Base-by-base conservation (phyloP, 1,140 invertebrate genomes). In the Brachystomella parvula region DNA sequence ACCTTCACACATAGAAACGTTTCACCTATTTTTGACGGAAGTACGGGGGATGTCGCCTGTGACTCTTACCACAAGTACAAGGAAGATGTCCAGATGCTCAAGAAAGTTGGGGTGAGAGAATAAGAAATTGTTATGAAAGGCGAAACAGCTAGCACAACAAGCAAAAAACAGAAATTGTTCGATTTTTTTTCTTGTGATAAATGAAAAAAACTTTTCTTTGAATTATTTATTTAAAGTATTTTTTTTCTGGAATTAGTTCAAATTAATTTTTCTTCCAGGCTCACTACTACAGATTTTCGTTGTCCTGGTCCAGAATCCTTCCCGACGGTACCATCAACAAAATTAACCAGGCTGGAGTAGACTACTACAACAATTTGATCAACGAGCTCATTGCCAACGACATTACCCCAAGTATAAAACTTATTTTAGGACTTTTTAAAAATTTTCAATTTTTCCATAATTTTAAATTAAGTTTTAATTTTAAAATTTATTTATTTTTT, bases 81-180 rank as follows among this genome's bases (percentile, higher is more conserved):
- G 17, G 66, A 71, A 28, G 73, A 74, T 70, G 67, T 74, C 21
- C 30, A 67, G 53, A 60, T 71, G 26, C 35, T 74, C 3, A 69
- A 71, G 61, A 62, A 47, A 15, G 44, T 73, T 26, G 73, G 73
- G 2, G 82, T 83, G 58, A 65, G n/a, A n/a, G n/a, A n/a, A n/a
- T n/a, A n/a, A n/a, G n/a, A n/a, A n/a, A n/a, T n/a, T n/a, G n/a
- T n/a, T n/a, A n/a, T n/a, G n/a, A n/a, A n/a, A 12, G 12, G 12
- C 39, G n/a, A 12, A 47, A n/a, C 39, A 61, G 63, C n/a, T 57
- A 57, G 30, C 66, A 64, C 29, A 68, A 61, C 58, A 68, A 63
- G 28, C 79, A 76, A n/a, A 82, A 85, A 70, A 87, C 83, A 71
- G 83, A 85, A 0, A 77, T 79, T 29, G 60, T 86, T 9, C 75